Base-by-base conservation (phyloP, 2,888 invertebrate genomes). In the Thymelicus acteon region DNA sequence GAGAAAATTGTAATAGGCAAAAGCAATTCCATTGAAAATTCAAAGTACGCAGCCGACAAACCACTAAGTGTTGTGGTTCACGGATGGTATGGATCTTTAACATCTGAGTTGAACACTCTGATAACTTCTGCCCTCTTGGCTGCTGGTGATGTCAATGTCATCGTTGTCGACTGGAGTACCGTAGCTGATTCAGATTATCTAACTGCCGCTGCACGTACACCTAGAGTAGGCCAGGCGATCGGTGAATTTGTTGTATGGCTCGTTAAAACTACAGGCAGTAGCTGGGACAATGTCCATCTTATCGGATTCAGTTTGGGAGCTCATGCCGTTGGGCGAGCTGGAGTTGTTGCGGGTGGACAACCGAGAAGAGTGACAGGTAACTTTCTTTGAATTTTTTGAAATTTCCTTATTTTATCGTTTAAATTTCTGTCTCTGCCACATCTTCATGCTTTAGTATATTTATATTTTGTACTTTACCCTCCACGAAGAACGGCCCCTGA, bases 281-380 rank as follows among this genome's bases (percentile, higher is more conserved):
- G 80, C 71, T 85, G 83, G 81, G 76, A 82, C 66, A 77, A 79
- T 4, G 77, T 89, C 1, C 90, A 89, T 61, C 68, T 89, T 5
- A 76, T 88, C 12, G 90, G 90, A 1, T 85, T 82, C 77, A 88
- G 88, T 72, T 80, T 90, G 63, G 90, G 90, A 6, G 89, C 87
- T 47, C 90, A 90, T 72, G 77, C 86, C 4, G 82, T 85, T 3
- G 89, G 87, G 0, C 81, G 76, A 40, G 85, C 85, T 68, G 87
- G 88, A 2, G 79, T 87, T 13, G 58, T 72, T 6, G 75, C 77
- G 49, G 77, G 79, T 7, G 79, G 82, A 5, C 72, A 72, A 49
- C 68, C 80, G 0, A 73, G 70, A 1, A 76, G 86, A 69, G 73
- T 85, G 0, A 84, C 84, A 47, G 85, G 84, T 85, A 58, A 70